phyloP scores from a whole-genome alignment of 1,140 invertebrate species.

The Campoletis sonorensis region DNA sequence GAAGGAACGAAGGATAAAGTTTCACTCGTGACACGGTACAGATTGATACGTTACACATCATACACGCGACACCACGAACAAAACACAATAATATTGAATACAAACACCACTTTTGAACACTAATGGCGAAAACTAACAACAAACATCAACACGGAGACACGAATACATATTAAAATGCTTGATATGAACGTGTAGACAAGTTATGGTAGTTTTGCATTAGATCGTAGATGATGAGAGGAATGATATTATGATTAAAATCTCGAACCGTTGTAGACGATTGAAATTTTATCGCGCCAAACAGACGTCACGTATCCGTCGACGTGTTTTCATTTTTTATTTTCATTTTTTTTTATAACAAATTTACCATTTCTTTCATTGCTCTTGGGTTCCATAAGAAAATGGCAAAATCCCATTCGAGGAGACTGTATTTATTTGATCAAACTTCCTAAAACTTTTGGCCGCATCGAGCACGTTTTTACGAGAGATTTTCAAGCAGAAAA shows the following conservation, averaged over 20 bases:
- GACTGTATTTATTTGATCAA: too few species aligned
- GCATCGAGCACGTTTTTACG: too few species aligned
- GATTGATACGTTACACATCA: constrained; percentile 32
- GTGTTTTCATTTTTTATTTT: neutral
- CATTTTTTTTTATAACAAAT: neutral
- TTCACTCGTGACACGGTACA: constrained; percentile 47
- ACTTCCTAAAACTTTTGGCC: too few species aligned
- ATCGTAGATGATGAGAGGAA: constrained; percentile 44
- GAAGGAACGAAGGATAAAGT: constrained; percentile 45
- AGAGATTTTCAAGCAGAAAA: too few species aligned
- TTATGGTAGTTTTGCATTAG: constrained; percentile 42
- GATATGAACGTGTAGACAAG: constrained; percentile 41
- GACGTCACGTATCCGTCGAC: constrained; percentile 41
- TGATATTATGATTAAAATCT: constrained; percentile 42
- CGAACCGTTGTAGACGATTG: constrained; percentile 46
- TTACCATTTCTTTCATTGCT: neutral
- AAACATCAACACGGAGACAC: neutral
- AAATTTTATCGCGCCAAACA: constrained; percentile 44
- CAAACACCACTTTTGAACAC: neutral
- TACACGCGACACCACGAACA: constrained; percentile 1
- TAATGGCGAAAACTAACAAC: constrained; percentile 17
- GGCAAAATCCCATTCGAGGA: neutral
- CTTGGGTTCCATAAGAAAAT: neutral
- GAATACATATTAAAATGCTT: constrained; percentile 31
- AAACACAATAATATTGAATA: neutral